Base-by-base conservation (phyloP, 1,140 invertebrate species). In the Gonioctena quinquepunctata region DNA sequence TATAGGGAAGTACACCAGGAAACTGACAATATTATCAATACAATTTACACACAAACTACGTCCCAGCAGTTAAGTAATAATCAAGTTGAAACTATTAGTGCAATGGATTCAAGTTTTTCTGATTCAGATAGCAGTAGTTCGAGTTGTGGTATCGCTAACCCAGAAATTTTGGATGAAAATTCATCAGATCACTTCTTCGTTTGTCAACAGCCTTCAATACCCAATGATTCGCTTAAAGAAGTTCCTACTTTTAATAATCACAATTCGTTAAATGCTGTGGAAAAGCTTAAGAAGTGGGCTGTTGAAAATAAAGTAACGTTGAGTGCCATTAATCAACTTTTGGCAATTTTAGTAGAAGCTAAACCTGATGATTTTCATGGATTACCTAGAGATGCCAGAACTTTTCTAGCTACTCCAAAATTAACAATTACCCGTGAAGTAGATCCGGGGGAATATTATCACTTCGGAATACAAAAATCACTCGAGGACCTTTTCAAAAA, bases 321-420 rank as follows among this genome's bases (percentile, higher is more conserved):
- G 8, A 27, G 13, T 11, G 63, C 63, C 22, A 7, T 50, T 5
- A 66, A 66, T 52, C 42, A 66, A 23, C 48, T 66, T 54, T 26
- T 66, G 21, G 27, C 11, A 22, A 52, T 66, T 23, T 25, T 66
- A 50, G 7, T 16, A 52, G 11, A 42, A 21, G n/a, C 18, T 52
- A 21, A 18, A 49, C 21, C 49, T 60, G 11, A n/a, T 19, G 57
- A 60, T 25, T 27, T 60, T 16, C 21, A 60, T 18, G 27, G 27
- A 25, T 27, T 61, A 7, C 59, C 59, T n/a, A 61, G 27, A 61
- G 59, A 61, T 61, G 23, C 59, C 16, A 26, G 59, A 61, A 27
- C 59, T 26, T 16, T 61, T 33, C 27, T 61, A 61, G n/a, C 23
- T 5, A 61, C 59, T n/a, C 59, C 26, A n/a, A 61, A 18, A 27